Evolutionary conservation across 2,888 invertebrate species (phyloP).

Genomic region (Dryomyza anilis): DNA sequence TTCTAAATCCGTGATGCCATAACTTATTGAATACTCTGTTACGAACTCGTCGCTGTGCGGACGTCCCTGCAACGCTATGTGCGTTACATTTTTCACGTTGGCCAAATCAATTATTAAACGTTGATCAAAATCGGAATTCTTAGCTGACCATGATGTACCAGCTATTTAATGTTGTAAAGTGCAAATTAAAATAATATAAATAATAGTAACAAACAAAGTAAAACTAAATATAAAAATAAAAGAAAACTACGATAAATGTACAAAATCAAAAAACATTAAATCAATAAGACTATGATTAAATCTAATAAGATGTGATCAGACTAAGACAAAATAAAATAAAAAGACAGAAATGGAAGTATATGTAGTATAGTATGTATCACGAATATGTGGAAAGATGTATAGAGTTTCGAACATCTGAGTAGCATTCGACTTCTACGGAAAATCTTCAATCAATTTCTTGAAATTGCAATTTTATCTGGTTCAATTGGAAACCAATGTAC

Average conservation of each 20-base stretch:
- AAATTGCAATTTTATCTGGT: no score
- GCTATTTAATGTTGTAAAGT: slow-evolving; percentile 63
- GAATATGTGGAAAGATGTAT: no score
- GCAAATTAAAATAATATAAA: slow-evolving; percentile 17
- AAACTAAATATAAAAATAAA: slow-evolving; percentile 40
- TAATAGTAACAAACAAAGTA: slow-evolving; percentile 20
- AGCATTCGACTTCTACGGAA: no score
- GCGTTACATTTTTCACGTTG: slow-evolving; percentile 83
- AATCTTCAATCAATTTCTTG: no score
- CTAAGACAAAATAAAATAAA: no score
- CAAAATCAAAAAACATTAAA: slow-evolving; percentile 28
- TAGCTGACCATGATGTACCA: slow-evolving; percentile 91
- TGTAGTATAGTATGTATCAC: no score
- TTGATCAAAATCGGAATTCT: slow-evolving; percentile 90
- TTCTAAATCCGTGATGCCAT: slow-evolving; percentile 88
- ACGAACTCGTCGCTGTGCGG: slow-evolving; percentile 90
- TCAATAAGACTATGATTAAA: slow-evolving; percentile 19
- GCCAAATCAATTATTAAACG: slow-evolving; percentile 90
- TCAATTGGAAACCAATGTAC: no score
- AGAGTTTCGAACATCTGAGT: no score
- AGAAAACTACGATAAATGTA: slow-evolving; percentile 26
- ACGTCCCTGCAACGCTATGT: slow-evolving; percentile 88
- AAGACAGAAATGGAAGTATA: no score
- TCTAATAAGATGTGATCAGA: neutral
- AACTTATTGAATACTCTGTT: slow-evolving; percentile 91